A percentile compares a stretch with the other conserved stretches of the same genome.
phyloP scores from a whole-genome alignment of 2,113 vertebrate genomes.

The Notiomystis cincta region DNA sequence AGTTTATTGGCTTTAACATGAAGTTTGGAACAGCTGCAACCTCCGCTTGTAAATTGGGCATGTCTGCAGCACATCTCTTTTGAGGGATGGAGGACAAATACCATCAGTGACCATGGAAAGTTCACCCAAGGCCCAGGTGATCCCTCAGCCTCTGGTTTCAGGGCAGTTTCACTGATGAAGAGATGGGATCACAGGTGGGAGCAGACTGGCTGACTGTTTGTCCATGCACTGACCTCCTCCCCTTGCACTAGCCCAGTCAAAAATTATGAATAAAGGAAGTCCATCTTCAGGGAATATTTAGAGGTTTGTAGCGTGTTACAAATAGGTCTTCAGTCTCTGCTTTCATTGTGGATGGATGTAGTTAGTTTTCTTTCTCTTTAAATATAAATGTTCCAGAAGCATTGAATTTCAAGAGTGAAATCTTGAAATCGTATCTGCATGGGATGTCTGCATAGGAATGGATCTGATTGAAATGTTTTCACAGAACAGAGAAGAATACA shows the following conservation, averaged over 20 bases:
- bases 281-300: background rate
- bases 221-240: background rate
- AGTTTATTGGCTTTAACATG: background rate
- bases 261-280: background rate
- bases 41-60: rapidly evolving
- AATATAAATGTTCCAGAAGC: background rate
- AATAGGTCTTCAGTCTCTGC: background rate
- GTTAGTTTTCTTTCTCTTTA: background rate
- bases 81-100: background rate
- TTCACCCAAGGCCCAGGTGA: background rate
- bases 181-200: background rate
- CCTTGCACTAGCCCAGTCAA: background rate
- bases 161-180: background rate
- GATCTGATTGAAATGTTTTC: background rate
- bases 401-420: background rate
- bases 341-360: background rate
- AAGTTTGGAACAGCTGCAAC: background rate
- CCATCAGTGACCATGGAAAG: background rate
- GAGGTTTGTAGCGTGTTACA: background rate
- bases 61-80: background rate
- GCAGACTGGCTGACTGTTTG: background rate
- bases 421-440: background rate
- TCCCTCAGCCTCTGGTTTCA: background rate
- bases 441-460: background rate
- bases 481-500: background rate